These are phyloP conservation scores for Catharus minimus DNA, from an alignment of 2,113 vertebrate genomes.

Conservation along the genomic window DNA sequence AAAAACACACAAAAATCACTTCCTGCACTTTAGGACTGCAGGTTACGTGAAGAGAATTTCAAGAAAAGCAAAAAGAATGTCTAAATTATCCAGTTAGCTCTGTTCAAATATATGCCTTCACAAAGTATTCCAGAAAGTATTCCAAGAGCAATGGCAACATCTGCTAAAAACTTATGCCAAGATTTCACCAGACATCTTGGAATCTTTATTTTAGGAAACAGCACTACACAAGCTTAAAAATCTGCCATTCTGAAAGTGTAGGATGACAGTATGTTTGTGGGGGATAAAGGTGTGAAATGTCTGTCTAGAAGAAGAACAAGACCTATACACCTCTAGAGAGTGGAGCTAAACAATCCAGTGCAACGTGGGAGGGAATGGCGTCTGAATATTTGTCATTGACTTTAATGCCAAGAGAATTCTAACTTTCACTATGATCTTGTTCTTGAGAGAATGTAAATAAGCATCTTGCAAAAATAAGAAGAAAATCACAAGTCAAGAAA, in stretches of 20 bases:
- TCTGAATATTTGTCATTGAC: constrained; percentile 62
- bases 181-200: constrained; percentile 68
- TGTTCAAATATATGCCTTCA: constrained; percentile 29
- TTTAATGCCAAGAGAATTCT: constrained; percentile 55
- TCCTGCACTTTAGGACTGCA: constrained; percentile 8
- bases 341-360: constrained; percentile 70
- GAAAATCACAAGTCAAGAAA: constrained; percentile 11
- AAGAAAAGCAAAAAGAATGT: not conserved
- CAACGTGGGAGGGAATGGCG: constrained; percentile 54
- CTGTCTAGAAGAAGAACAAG: constrained; percentile 73
- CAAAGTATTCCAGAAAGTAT: constrained; percentile 60
- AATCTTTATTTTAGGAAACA: constrained; percentile 74
- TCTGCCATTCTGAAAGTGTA: constrained; percentile 69
- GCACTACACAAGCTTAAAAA: constrained; percentile 59
- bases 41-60: not conserved
- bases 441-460: constrained; percentile 36
- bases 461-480: not conserved
- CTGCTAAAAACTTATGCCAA: constrained; percentile 71
- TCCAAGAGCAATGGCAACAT: constrained; percentile 70
- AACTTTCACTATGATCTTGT: constrained; percentile 38
- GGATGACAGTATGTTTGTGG: constrained; percentile 73
- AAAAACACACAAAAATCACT: not conserved
- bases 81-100: constrained; percentile 32
- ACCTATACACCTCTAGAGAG: constrained; percentile 68
- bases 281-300: constrained; percentile 76